Evolutionary conservation across 2,113 vertebrate genomes (phyloP).

Genomic region (Climacteris rufus): DNA sequence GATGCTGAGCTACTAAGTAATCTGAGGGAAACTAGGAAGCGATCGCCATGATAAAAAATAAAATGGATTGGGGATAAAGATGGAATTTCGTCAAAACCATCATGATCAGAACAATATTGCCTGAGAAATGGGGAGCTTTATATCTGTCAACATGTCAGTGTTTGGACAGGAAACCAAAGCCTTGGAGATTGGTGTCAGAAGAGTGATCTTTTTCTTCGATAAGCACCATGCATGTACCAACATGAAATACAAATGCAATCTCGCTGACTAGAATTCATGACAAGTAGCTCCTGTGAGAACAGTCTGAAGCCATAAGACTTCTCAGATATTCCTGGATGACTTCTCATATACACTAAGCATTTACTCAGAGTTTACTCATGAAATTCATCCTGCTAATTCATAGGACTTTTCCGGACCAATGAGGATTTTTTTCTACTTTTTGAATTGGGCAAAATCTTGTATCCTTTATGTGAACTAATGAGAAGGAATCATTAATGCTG

Average conservation of each 20-base stretch:
- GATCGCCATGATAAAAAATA: slow-evolving; percentile 49
- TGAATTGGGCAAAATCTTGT: not conserved
- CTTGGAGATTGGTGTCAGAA: slow-evolving; percentile 54
- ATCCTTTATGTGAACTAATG: not conserved
- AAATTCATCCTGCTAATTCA: not conserved
- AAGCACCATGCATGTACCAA: slow-evolving; percentile 50
- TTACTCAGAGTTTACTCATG: not conserved
- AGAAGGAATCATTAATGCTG: not conserved
- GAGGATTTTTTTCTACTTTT: not conserved
- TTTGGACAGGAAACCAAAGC: slow-evolving; percentile 56
- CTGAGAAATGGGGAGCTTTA: slow-evolving; percentile 47
- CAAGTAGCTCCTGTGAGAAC: slow-evolving; percentile 48
- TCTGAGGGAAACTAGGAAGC: slow-evolving; percentile 59
- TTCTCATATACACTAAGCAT: not conserved
- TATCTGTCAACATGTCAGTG: slow-evolving; percentile 46
- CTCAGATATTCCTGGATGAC: not conserved
- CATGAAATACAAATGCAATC: slow-evolving; percentile 42
- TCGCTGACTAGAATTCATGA: slow-evolving; percentile 44
- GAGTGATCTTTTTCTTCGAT: slow-evolving; percentile 49
- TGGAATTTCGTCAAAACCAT: slow-evolving; percentile 57
- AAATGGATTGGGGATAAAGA: slow-evolving; percentile 57
- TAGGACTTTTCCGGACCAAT: not conserved
- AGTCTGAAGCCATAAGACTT: not conserved
- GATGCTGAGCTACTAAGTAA: slow-evolving; percentile 63
- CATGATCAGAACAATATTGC: slow-evolving; percentile 59